Base-by-base conservation (phyloP, 2,113 vertebrate genomes). In the Cettia cetti region DNA sequence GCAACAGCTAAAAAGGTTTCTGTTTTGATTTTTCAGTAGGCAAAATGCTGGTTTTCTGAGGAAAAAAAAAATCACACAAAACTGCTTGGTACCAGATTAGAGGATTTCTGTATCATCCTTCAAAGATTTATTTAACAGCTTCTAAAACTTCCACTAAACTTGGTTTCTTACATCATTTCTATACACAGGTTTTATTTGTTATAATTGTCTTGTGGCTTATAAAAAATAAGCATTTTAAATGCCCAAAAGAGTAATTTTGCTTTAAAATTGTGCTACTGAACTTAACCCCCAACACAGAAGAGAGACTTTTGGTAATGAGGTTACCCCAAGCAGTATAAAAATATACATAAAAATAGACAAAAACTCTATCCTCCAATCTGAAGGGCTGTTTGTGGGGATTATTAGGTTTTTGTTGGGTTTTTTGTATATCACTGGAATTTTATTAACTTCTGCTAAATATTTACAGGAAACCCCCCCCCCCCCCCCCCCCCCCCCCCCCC, bases 311-410 rank as follows among this genome's bases (percentile, higher is more conserved):
- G 68, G 65, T 90, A 60, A 61, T 49, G 82, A 60, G n/a, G 39
- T 66, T 64, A 85, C 66, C 82, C 71, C 91, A 68, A 95, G 92
- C 82, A 89, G 82, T 81, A 95, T 92, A 97, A 97, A 97, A 98
- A 97, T 95, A 97, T 21, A 96, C 94, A 92, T 85, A 93, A 94
- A 91, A 95, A 95, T 86, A 81, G 85, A 50, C 69, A 78, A 66
- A 78, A 69, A 54, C 74, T 91, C 54, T 86, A 11, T 60, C 83
- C 92, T 96, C 94, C 93, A 83, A 95, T 86, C 63, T 8, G 82
- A 94, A 78, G 78, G 57, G 24, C 89, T 69, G 50, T 11, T 64
- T 5, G 9, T 79, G 92, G 92, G 89, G 63, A 64, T 88, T 72
- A 31, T 68, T 85, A 66, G 40, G 39, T 9, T 64, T 53, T 40